Conservation (phyloP, 2,797 vertebrate genomes). For the Dendrocincla fuliginosa region DNA sequence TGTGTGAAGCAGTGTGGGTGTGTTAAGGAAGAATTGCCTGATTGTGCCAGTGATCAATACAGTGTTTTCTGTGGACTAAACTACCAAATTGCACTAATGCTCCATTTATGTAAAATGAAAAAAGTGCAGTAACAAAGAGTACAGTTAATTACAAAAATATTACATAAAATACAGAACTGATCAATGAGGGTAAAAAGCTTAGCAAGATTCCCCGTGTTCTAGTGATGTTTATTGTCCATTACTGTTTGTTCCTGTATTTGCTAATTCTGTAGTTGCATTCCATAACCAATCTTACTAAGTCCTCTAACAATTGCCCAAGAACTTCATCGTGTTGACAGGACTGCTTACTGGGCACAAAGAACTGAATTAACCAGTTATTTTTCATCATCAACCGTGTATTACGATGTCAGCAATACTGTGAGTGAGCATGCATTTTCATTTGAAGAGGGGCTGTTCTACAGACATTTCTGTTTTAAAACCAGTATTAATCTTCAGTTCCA, state of each 20-base stretch:
- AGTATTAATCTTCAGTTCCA: not conserved
- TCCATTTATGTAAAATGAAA: not conserved
- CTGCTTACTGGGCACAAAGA: not conserved
- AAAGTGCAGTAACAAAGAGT: not conserved
- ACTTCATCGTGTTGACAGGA: constrained; percentile 18
- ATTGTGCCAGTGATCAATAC: not conserved
- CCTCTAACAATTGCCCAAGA: not conserved
- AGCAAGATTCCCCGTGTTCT: not conserved
- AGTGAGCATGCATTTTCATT: not conserved
- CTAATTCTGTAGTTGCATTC: not conserved
- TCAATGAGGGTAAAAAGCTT: not conserved
- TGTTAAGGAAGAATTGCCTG: not conserved
- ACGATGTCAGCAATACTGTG: constrained; percentile 9
- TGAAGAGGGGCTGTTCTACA: not conserved
- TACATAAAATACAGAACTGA: not conserved
- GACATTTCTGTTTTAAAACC: not conserved
- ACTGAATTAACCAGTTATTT: constrained; percentile 31
- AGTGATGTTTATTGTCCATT: not conserved
- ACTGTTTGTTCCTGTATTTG: not conserved
- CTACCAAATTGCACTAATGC: not conserved
- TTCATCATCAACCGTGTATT: constrained; percentile 20
- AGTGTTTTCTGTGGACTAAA: not conserved
- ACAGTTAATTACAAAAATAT: not conserved
- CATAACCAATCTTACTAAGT: not conserved
- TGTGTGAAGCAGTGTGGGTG: not conserved